phyloP scores from a whole-genome alignment of 2,888 invertebrate species.

The Polyommatus iphigenia region DNA sequence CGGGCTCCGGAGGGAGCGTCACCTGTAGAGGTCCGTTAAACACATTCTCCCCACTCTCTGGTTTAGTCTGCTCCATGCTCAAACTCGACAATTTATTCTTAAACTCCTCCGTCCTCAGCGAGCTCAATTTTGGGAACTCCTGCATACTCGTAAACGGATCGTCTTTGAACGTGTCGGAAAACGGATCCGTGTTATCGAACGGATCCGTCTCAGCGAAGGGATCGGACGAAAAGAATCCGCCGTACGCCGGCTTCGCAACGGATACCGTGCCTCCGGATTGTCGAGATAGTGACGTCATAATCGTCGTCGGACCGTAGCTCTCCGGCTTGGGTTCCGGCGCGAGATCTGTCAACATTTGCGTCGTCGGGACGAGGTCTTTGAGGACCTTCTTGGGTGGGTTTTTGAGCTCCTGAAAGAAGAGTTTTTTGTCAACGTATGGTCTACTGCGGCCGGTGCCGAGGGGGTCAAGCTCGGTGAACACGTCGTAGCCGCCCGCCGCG shows the following conservation, averaged over 20 bases:
- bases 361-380: slow-evolving; percentile 87
- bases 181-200: slow-evolving; percentile 85
- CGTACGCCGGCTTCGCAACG: slow-evolving; percentile 58
- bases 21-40: slow-evolving; percentile 86
- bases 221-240: slow-evolving; percentile 75
- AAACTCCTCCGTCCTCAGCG: slow-evolving; percentile 53
- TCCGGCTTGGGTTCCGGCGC: slow-evolving; percentile 56
- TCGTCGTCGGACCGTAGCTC: slow-evolving; percentile 67
- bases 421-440: slow-evolving; percentile 96
- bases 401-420: slow-evolving; percentile 97
- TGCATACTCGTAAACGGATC: slow-evolving; percentile 81
- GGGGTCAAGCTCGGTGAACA: slow-evolving; percentile 96
- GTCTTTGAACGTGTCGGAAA: slow-evolving; percentile 81
- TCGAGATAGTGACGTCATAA: slow-evolving; percentile 71
- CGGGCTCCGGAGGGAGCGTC: slow-evolving; percentile 83
- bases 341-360: slow-evolving; percentile 63
- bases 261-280: slow-evolving; percentile 76
- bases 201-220: slow-evolving; percentile 86
- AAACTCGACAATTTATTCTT: slow-evolving; percentile 52
- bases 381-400: slow-evolving; percentile 96
- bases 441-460: slow-evolving; percentile 94
- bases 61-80: slow-evolving; percentile 47
- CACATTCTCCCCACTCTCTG: slow-evolving; percentile 60
- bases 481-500: slow-evolving; percentile 83
- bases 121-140: slow-evolving; percentile 62